Percentiles rank a stretch among this genome's conserved stretches.
Evolutionary conservation across 2,113 vertebrate genomes (phyloP).

Genomic region (Rhinichthys klamathensis): DNA sequence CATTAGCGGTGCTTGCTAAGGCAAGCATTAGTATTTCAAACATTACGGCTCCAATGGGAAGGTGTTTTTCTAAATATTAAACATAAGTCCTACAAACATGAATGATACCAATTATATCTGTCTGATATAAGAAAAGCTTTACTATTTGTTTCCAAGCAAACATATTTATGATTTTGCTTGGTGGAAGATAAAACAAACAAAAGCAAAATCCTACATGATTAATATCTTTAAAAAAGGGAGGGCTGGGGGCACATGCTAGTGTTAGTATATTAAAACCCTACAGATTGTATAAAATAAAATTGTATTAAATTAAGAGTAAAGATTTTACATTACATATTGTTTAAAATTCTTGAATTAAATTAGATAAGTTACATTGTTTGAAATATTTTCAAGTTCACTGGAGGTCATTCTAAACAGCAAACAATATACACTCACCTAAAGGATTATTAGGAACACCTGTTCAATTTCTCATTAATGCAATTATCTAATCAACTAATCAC

Average conservation of each 20-base stretch:
- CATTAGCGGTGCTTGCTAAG: neutral
- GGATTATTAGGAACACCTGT: too few relatives aligned
- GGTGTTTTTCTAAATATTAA: neutral
- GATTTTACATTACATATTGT: neutral
- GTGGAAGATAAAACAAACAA: neutral
- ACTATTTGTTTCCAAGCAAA: neutral
- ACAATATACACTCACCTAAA: too few relatives aligned
- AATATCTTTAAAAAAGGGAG: too few relatives aligned
- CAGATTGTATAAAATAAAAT: too few relatives aligned
- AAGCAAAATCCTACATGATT: neutral
- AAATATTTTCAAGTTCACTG: neutral
- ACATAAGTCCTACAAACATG: neutral
- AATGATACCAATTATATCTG: neutral
- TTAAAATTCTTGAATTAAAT: neutral
- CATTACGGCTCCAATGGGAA: neutral
- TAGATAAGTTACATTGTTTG: neutral
- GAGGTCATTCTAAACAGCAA: neutral
- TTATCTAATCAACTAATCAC: too few relatives aligned
- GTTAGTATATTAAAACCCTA: too few relatives aligned
- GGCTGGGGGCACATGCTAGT: too few relatives aligned
- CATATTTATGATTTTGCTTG: neutral
- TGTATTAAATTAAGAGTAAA: too few relatives aligned
- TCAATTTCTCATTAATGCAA: too few relatives aligned
- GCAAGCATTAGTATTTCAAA: slow-evolving; percentile 16
- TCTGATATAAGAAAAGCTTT: neutral